These are phyloP conservation scores for Dendrolimus kikuchii DNA, from an alignment of 1,140 invertebrate species.

Conservation along the genomic window DNA sequence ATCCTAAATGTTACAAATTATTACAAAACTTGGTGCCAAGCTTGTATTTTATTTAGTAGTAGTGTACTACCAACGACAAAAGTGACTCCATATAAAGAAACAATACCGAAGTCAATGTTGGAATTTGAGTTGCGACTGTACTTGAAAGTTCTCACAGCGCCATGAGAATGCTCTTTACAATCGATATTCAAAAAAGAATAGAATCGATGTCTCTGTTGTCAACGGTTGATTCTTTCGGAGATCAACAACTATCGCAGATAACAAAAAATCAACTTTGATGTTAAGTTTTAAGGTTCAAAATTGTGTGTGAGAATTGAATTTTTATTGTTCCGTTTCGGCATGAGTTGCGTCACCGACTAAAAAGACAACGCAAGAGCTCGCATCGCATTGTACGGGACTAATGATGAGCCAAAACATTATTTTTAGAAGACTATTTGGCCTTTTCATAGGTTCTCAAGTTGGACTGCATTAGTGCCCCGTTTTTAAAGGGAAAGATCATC, in stretches of 20 bases:
- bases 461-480: no score
- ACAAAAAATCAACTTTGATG: slow-evolving; percentile 30
- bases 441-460: no score
- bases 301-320: slow-evolving; percentile 19
- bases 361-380: slow-evolving; percentile 65
- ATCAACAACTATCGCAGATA: slow-evolving; percentile 25
- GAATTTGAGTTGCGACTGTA: slow-evolving; percentile 59
- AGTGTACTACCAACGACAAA: neutral
- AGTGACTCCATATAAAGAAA: slow-evolving; percentile 34
- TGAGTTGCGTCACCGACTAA: slow-evolving; percentile 67
- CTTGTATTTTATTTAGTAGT: neutral
- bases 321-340: slow-evolving; percentile 59
- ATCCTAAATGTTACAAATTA: no score
- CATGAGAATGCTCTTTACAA: slow-evolving; percentile 70
- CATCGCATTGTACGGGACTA: slow-evolving; percentile 47
- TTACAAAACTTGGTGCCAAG: neutral
- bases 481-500: no score
- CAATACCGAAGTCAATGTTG: slow-evolving; percentile 45
- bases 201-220: slow-evolving; percentile 70
- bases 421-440: slow-evolving; percentile 42
- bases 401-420: slow-evolving; percentile 68
- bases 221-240: slow-evolving; percentile 65
- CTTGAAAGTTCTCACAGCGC: slow-evolving; percentile 63
- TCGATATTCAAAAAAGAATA: slow-evolving; percentile 71
- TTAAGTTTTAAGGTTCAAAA: slow-evolving; percentile 23